phyloP scores from a whole-genome alignment of 2,888 invertebrate species.

The Agriotes lineatus region DNA sequence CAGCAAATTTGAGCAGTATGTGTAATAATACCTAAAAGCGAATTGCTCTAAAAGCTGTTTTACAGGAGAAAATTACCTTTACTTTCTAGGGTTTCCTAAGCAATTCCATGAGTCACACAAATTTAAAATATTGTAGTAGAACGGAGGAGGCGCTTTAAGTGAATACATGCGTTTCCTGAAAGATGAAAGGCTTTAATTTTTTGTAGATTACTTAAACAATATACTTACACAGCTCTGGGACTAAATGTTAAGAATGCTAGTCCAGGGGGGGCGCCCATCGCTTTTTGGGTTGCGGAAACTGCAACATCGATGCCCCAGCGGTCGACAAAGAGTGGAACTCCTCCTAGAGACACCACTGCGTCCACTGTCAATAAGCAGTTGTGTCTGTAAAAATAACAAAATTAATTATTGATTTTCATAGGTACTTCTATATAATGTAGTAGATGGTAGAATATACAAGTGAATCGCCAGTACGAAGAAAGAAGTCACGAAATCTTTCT shows the following conservation, averaged over 20 bases:
- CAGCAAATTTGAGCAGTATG: conserved; percentile 79
- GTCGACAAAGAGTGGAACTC: conserved; percentile 76
- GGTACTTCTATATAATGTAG: too few species aligned
- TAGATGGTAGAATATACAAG: too few species aligned
- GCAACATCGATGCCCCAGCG: conserved; percentile 78
- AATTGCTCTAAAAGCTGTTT: not conserved
- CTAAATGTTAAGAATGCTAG: conserved; percentile 79
- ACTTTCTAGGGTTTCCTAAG: not conserved
- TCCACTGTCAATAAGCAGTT: conserved; percentile 79
- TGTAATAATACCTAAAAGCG: conserved; percentile 81
- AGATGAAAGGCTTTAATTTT: conserved; percentile 47
- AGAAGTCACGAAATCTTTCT: too few species aligned
- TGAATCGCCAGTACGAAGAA: too few species aligned
- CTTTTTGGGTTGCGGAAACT: conserved; percentile 81
- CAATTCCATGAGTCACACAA: conserved; percentile 77
- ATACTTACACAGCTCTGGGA: conserved; percentile 71
- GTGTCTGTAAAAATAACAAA: too few species aligned
- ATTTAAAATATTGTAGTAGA: conserved; percentile 75
- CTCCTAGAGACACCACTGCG: conserved; percentile 78
- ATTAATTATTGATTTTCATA: too few species aligned
- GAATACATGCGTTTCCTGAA: conserved; percentile 68
- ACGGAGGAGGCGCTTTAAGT: conserved; percentile 69
- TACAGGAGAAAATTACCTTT: not conserved
- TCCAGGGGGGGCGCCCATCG: conserved; percentile 78
- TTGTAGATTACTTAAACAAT: not conserved